These are phyloP conservation scores for Gortyna flavago DNA, from an alignment of 2,888 invertebrate species.

Conservation along the genomic window DNA sequence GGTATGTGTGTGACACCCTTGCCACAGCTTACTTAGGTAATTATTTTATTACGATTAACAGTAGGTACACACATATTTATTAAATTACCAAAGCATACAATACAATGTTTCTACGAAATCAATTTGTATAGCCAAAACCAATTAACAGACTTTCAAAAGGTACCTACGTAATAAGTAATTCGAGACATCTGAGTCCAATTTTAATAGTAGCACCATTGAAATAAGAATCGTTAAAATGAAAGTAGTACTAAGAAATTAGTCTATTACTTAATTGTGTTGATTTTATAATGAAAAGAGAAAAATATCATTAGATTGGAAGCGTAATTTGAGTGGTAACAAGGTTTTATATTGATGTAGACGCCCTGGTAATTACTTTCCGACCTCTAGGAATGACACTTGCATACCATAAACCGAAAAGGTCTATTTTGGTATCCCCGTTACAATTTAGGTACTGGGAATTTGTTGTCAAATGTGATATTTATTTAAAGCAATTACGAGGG, in stretches of 20 bases:
- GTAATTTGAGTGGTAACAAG: constrained; percentile 12
- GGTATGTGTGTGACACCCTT: background rate
- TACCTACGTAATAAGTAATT: constrained; percentile 13
- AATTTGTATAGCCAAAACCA: background rate
- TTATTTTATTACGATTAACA: background rate
- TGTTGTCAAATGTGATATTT: background rate
- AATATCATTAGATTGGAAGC: background rate
- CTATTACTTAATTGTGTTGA: constrained; percentile 4
- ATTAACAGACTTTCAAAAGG: background rate
- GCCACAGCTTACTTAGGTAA: too few relatives aligned
- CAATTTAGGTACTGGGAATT: background rate
- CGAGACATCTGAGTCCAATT: constrained; percentile 25
- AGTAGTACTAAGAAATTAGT: constrained; percentile 27
- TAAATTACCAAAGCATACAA: too few relatives aligned
- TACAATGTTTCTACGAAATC: too few relatives aligned
- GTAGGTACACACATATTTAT: background rate
- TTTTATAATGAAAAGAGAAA: constrained; percentile 9
- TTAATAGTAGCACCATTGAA: constrained; percentile 38
- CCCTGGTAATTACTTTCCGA: background rate
- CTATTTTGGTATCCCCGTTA: background rate
- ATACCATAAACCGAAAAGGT: background rate
- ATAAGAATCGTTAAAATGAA: constrained; percentile 16
- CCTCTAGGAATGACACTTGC: background rate
- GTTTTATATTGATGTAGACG: constrained; percentile 4
- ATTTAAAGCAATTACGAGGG: background rate